Conservation (phyloP, 1,140 invertebrate genomes). For the Lasaia peninsularis region DNA sequence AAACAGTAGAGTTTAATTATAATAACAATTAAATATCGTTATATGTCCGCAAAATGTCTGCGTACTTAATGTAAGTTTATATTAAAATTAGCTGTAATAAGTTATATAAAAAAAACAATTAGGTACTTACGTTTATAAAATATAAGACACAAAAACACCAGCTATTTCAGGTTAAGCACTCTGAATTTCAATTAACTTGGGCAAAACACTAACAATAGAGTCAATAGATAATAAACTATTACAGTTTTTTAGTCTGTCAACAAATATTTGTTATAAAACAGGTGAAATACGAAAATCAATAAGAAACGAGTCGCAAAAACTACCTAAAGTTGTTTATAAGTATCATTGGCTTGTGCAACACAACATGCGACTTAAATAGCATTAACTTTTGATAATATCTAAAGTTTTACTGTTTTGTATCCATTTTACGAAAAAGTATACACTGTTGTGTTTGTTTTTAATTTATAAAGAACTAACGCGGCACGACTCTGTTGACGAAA, state of each 20-base stretch:
- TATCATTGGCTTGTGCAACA: conserved; percentile 39
- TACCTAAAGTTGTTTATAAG: conserved; percentile 15
- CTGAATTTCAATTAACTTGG: conserved; percentile 27
- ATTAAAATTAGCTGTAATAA: no score
- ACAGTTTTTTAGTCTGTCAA: conserved; percentile 17
- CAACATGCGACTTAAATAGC: conserved; percentile 36
- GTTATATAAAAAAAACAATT: not conserved
- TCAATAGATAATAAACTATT: conserved; percentile 7
- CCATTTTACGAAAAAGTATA: conserved; percentile 56
- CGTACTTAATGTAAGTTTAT: no score
- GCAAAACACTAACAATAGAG: conserved; percentile 27
- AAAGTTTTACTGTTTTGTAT: conserved; percentile 52
- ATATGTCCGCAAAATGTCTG: no score
- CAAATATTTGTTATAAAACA: conserved; percentile 62
- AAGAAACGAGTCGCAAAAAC: conserved; percentile 58
- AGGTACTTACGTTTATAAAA: conserved; percentile 34
- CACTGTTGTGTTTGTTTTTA: conserved; percentile 67
- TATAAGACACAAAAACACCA: conserved; percentile 30
- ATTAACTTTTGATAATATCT: conserved; percentile 42
- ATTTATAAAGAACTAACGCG: conserved; percentile 74
- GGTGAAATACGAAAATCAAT: conserved; percentile 72
- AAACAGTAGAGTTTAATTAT: no score
- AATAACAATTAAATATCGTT: no score
- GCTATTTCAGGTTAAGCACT: conserved; percentile 29
- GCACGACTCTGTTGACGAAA: conserved; percentile 77